Percentiles rank a stretch among this genome's conserved stretches.
Conservation (phyloP, 2,888 invertebrate species). For the Plebejus melissa region DNA sequence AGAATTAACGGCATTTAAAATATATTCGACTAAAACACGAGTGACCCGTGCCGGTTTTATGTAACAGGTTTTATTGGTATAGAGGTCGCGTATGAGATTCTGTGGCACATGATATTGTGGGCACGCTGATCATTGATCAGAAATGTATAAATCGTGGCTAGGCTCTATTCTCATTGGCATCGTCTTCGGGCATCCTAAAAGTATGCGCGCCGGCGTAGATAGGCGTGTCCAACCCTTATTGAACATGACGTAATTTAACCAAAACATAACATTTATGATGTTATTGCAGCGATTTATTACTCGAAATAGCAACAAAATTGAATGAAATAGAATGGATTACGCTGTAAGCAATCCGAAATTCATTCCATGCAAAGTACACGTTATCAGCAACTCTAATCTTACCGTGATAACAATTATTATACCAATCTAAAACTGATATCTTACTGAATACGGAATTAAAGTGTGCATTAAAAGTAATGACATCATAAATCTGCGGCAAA, state of each 20-base stretch:
- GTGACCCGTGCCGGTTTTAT: constrained; percentile 61
- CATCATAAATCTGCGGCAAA: constrained; percentile 18
- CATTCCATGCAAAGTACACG: constrained; percentile 20
- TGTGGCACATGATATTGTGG: constrained; percentile 60
- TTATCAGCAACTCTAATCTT: constrained; percentile 23
- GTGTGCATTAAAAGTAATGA: constrained; percentile 19
- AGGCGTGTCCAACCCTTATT: constrained; percentile 66
- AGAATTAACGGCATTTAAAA: constrained; percentile 44
- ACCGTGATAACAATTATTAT: constrained; percentile 24
- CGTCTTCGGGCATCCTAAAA: constrained; percentile 54
- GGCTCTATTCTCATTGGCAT: constrained; percentile 53
- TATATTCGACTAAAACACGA: constrained; percentile 48
- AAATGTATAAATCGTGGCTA: constrained; percentile 51
- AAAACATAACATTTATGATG: background rate
- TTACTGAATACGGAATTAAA: constrained; percentile 9
- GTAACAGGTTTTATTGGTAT: constrained; percentile 76
- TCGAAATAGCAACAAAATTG: background rate
- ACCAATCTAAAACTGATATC: constrained; percentile 14
- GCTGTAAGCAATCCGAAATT: background rate
- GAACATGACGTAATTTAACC: constrained; percentile 65
- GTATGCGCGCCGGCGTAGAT: constrained; percentile 62
- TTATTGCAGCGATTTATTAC: background rate
- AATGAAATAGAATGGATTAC: background rate
- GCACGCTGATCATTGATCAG: constrained; percentile 59
- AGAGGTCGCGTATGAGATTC: constrained; percentile 73